phyloP scores from a whole-genome alignment of 2,113 vertebrate genomes.

The Arvicanthis niloticus region DNA sequence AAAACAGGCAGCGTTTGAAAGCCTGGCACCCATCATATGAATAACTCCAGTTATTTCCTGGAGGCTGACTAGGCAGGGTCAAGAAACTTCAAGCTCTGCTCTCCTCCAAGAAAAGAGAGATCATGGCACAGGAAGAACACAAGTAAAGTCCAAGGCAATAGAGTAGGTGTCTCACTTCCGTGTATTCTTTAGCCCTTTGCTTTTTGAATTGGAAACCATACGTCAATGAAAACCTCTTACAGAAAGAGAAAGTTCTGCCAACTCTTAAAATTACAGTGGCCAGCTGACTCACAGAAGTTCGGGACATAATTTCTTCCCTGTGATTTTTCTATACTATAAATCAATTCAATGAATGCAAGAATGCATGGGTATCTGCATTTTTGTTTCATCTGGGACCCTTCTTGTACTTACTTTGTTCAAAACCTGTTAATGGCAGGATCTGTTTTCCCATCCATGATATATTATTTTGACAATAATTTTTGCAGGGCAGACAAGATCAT shows the following conservation, averaged over 20 bases:
- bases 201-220: background rate
- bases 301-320: conserved; percentile 29
- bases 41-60: background rate
- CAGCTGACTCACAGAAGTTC: conserved; percentile 13
- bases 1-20: conserved; percentile 79
- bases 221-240: background rate
- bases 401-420: conserved; percentile 49
- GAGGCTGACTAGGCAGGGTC: conserved; percentile 10
- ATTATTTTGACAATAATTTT: background rate
- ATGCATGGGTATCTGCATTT: background rate
- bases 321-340: conserved; percentile 19
- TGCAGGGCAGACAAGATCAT: background rate
- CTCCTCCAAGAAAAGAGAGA: background rate
- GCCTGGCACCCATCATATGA: background rate
- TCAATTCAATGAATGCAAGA: background rate
- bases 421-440: background rate
- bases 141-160: conserved; percentile 49
- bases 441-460: background rate
- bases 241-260: conserved; percentile 13
- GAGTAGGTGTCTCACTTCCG: background rate
- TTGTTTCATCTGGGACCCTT: background rate
- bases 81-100: conserved; percentile 32
- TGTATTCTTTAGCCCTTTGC: background rate
- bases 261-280: background rate
- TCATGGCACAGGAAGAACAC: background rate